phyloP scores from a whole-genome alignment of 92 coral and sea anemone species.

The Porites divaricata region DNA sequence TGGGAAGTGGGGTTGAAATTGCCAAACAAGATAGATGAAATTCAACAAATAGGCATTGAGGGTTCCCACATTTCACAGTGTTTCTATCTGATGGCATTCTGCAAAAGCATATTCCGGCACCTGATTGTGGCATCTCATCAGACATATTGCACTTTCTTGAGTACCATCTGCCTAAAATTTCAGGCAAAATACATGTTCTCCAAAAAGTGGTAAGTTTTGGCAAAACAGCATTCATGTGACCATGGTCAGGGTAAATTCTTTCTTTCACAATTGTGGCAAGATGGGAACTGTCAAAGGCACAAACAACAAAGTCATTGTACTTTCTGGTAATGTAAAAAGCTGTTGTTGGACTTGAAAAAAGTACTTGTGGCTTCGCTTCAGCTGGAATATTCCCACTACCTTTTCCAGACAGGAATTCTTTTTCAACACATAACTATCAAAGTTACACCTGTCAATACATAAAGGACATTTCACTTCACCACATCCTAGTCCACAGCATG shows the following conservation, averaged over 20 bases:
- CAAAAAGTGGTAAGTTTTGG: conserved; percentile 71
- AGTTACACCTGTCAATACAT: too few species aligned
- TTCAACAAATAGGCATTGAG: conserved; percentile 12
- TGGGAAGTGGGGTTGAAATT: conserved; percentile 12
- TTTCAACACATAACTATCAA: too few species aligned
- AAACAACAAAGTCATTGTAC: too few species aligned
- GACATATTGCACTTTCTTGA: too few species aligned
- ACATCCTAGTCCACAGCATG: too few species aligned
- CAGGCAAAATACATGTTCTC: conserved; percentile 73
- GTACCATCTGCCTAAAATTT: conserved; percentile 72
- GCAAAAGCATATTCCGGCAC: conserved; percentile 61
- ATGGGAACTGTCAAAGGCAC: conserved; percentile 42
- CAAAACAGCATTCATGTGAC: conserved; percentile 41
- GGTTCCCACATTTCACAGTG: conserved; percentile 6
- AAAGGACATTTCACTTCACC: too few species aligned
- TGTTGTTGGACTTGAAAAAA: too few species aligned
- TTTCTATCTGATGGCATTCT: conserved; percentile 54
- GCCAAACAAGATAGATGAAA: conserved; percentile 1
- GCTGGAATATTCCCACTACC: too few species aligned
- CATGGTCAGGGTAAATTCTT: conserved; percentile 57
- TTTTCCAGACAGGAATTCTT: too few species aligned
- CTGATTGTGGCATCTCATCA: conserved; percentile 33
- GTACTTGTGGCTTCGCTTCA: too few species aligned
- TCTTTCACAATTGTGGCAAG: conserved; percentile 40
- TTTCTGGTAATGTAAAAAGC: too few species aligned